Evolutionary conservation across 2,113 vertebrate species (phyloP), one percentile per base, ranked within the genome.

Genomic region (Maccullochella peelii): DNA sequence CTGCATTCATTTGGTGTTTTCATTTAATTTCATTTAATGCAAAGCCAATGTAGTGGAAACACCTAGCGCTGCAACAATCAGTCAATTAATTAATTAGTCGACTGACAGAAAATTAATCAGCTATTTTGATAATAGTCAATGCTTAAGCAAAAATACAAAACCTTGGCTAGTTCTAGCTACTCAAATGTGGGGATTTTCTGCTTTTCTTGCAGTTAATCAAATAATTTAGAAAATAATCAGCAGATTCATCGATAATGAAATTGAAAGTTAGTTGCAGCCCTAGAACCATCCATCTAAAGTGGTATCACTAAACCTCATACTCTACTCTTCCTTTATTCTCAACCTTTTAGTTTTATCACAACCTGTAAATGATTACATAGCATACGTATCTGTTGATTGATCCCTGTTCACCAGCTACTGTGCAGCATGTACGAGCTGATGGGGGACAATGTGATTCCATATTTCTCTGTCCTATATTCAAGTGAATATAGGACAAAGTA

Each of bases 361-460:
- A 58, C 27, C n/a, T 80, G 73, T 77, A 47, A 69, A 14, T 79
- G 38, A 71, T 65, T 25, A 68, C 55, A 50, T 49, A 21, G 33
- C 23, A 67, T 63, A 52, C 18, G 16, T 54, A 54, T 57, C 44
- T 69, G 69, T 25, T 72, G 65, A 55, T 9, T 1, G 49, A 80
- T 85, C 62, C 21, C 25, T 65, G 79, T 42, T 76, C 49, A 80
- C 25, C 42, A 69, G 47, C 54, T 42, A 15, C 50, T 75, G 14
- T 44, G 30, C 23, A 81, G 61, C 38, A n/a, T 63, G n/a, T 52
- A 55, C 2, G 5, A 73, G 76, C 40, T 42, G 63, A 77, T 55
- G 55, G 12, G 40, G 16, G 21, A 83, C 38, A 68, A 16, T 38
- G 33, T 27, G 18, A 38, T 49, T 66, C n/a, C 4, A 50, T 12